Base-by-base conservation (phyloP, 92 coral and sea anemone genomes). In the Epizoanthus ramosus region DNA sequence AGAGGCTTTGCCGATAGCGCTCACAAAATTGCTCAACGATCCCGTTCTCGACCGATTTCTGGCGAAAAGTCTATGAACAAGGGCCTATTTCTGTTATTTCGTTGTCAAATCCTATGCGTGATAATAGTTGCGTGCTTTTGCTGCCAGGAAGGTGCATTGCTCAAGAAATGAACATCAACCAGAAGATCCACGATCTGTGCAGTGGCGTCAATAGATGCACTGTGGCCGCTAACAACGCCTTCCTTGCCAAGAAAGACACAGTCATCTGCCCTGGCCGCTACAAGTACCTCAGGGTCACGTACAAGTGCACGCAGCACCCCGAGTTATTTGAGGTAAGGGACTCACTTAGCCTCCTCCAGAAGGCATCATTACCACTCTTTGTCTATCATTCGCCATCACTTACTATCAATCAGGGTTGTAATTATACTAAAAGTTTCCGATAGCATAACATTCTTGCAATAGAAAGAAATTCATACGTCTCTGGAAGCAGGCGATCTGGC, bases 241-340 rank as follows among this genome's bases (percentile, higher is more conserved):
- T 96, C 28, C 75, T 96, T 2, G 90, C 92, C 5, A 87, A 85
- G 68, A 88, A 87, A 57, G 90, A 91, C 66, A 88, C 93, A 3
- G 79, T 87, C 22, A 85, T 96, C 63, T 96, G 99, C 43, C 99
- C 99, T 0, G 94, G 90, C 6, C 86, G 90, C 4, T 94, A 92
- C 79, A 96, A 96, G 58, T 96, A 96, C 79, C 92, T 94, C 14
- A 87, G 86, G 89, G 97, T 96, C 63, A 86, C 87, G 35, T 96
- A 96, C 87, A 91, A 90, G 72, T 96, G 99, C 17, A 86, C 92
- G 21, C 99, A 96, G 80, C 97, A 96, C 45, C 99, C 99, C 9
- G 85, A 89, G 71, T 70, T 91, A 37, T 90, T 88, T 69, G 90
- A 86, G 93, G 97, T 93, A 77, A 59, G 88, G 54, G 24, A 18